Evolutionary conservation across 2,888 invertebrate species (phyloP), one percentile per base, ranked within the genome.

Genomic region (Amblyteles armatorius): DNA sequence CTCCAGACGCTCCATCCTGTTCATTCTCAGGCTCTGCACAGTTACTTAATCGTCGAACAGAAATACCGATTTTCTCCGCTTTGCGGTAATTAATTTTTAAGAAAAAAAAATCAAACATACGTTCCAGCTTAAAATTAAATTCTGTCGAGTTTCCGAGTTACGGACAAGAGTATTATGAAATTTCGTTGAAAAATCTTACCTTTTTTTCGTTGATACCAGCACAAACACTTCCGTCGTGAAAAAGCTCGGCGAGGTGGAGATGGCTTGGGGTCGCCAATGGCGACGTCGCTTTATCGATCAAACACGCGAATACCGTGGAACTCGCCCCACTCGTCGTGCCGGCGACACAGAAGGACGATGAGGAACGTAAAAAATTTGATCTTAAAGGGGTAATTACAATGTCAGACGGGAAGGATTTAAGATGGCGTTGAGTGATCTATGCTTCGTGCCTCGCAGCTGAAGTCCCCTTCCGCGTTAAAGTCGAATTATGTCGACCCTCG

Each of bases 221-320:
- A 69, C 13, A 48, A 48, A 48, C 74, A 83, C 82, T 84, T 81
- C 76, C 83, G 79, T 77, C 68, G 73, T 74, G 82, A 79, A 69
- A 63, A 74, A 80, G 83, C 71, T 72, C 19, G 71, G 26, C 44
- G 65, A 2, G 44, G 74, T 82, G 55, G 74, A 72, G 67, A 22
- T 74, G 50, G 26, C 63, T 16, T 16, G 63, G 33, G 19, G 86
- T 88, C 76, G 86, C 80, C 83, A 81, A 76, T 67, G 83, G 78
- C 87, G 78, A 88, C 88, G 60, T 72, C 55, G 36, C 33, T n/a
- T 16, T 80, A 88, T 88, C 87, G 88, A 88, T 76, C 88, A 88
- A 88, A 86, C 87, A 16, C 57, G 71, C 55, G 65, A n/a, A 68
- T 22, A 29, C 44, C 22, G n/a, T 57, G 22, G 1, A 77, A 78